These are phyloP conservation scores for Remorina albescens DNA, from an alignment of 2,797 vertebrate genomes.

Conservation along the genomic window DNA sequence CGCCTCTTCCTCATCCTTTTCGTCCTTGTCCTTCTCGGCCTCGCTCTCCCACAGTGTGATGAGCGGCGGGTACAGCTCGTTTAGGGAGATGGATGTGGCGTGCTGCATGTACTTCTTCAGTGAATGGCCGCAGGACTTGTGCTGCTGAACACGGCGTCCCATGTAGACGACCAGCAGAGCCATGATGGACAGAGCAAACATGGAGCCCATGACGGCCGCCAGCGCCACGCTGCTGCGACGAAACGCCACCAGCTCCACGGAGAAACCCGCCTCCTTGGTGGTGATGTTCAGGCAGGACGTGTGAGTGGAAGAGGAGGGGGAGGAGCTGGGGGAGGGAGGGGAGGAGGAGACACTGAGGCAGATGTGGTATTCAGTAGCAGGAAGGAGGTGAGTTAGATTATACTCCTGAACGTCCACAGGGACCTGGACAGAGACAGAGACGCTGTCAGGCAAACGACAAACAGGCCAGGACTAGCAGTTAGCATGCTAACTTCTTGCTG, in stretches of 20 bases:
- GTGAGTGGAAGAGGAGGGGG: constrained; percentile 63
- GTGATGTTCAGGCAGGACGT: constrained; percentile 88
- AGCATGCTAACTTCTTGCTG: too few relatives aligned
- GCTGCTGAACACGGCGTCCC: constrained; percentile 83
- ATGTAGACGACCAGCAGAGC: constrained; percentile 85
- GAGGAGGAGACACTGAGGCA: constrained; percentile 84
- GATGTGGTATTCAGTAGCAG: constrained; percentile 85
- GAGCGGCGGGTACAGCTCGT: constrained; percentile 88
- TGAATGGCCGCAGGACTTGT: constrained; percentile 85
- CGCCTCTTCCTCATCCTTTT: constrained; percentile 72
- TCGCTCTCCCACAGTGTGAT: constrained; percentile 89
- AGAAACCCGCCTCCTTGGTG: constrained; percentile 85
- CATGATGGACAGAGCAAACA: constrained; percentile 87
- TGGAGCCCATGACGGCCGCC: constrained; percentile 86
- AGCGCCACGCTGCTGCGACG: constrained; percentile 83
- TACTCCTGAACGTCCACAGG: constrained; percentile 88
- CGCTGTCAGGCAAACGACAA: too few relatives aligned
- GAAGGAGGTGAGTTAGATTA: constrained; percentile 88
- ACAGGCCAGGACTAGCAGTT: too few relatives aligned
- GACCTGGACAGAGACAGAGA: constrained; percentile 66
- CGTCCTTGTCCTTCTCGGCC: constrained; percentile 79
- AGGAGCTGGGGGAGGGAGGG: constrained; percentile 61
- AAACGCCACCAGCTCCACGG: constrained; percentile 81
- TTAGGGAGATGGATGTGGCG: constrained; percentile 86
- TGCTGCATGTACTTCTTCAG: constrained; percentile 89